Evolutionary conservation across 30 jellyfish, hydroid and myxozoan species (phyloP).

Genomic region (Haliclystus octoradiatus): DNA sequence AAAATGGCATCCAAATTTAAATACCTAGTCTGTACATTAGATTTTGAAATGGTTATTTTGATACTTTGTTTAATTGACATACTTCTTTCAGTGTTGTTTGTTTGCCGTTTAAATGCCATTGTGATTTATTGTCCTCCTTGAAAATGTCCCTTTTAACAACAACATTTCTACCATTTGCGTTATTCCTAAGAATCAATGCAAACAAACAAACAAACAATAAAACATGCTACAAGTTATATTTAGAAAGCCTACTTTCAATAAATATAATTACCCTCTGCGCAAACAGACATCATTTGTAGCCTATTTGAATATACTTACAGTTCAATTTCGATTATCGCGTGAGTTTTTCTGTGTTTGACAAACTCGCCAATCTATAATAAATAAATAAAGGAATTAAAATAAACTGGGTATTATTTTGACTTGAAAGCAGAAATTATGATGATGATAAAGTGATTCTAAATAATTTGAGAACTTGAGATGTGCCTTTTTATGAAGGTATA

Average conservation of each 20-base stretch:
- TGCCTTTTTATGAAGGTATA: no score
- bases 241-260: neutral
- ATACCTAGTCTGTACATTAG: no score
- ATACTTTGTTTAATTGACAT: no score
- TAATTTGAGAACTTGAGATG: no score
- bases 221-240: neutral
- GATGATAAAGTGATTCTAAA: no score
- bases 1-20: no score
- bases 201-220: neutral
- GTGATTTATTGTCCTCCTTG: slow-evolving; percentile 25
- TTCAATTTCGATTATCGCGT: slow-evolving; percentile 76
- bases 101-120: slow-evolving; percentile 58
- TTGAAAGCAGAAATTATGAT: no score
- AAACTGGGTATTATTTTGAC: no score
- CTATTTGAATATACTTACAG: slow-evolving; percentile 27
- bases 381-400: neutral
- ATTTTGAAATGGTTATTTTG: no score
- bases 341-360: slow-evolving; percentile 71
- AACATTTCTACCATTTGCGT: slow-evolving; percentile 23
- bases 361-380: slow-evolving; percentile 50
- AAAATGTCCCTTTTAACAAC: slow-evolving; percentile 35
- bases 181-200: slow-evolving; percentile 13
- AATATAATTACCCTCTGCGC: neutral
- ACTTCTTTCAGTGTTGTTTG: slow-evolving; percentile 11
- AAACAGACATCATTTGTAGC: neutral